phyloP scores from a whole-genome alignment of 2,113 vertebrate genomes.

The Abramis brama region DNA sequence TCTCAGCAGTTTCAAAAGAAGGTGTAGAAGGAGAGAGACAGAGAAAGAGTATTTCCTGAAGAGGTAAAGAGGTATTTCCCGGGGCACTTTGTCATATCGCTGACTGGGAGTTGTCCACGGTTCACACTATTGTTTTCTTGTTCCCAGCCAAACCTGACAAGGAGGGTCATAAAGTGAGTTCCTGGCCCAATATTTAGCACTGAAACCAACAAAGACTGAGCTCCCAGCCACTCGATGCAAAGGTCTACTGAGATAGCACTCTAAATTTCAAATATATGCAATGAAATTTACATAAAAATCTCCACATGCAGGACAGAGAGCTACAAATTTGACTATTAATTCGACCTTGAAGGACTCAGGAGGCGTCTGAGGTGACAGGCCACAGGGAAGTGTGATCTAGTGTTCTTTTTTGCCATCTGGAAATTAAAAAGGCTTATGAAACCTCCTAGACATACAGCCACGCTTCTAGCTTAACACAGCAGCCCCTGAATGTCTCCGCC shows the following conservation, averaged over 20 bases:
- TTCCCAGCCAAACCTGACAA: slow-evolving; percentile 17
- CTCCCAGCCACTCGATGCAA: slow-evolving; percentile 35
- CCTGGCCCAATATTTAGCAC: slow-evolving; percentile 2
- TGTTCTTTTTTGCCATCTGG: slow-evolving; percentile 24
- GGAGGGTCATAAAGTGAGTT: slow-evolving; percentile 23
- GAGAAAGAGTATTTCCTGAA: slow-evolving; percentile 12
- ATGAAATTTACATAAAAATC: slow-evolving; percentile 29
- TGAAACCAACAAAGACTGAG: slow-evolving; percentile 2
- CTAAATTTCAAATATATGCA: slow-evolving; percentile 53
- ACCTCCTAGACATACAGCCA: background rate
- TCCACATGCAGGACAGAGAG: background rate
- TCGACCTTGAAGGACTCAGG: slow-evolving; percentile 20
- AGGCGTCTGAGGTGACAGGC: background rate
- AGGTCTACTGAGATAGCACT: background rate
- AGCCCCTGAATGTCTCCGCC: background rate
- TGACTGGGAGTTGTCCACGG: slow-evolving; percentile 22
- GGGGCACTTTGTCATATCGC: slow-evolving; percentile 5
- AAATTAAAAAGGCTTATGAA: background rate
- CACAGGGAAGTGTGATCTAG: background rate
- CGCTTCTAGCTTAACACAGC: background rate
- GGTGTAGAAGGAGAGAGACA: background rate
- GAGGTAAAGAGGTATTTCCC: slow-evolving; percentile 13
- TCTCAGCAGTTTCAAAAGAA: background rate
- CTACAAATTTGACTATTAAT: background rate
- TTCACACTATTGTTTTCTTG: slow-evolving; percentile 48